Conservation (phyloP, 2,888 invertebrate species). For the Polymixis lichenea region DNA sequence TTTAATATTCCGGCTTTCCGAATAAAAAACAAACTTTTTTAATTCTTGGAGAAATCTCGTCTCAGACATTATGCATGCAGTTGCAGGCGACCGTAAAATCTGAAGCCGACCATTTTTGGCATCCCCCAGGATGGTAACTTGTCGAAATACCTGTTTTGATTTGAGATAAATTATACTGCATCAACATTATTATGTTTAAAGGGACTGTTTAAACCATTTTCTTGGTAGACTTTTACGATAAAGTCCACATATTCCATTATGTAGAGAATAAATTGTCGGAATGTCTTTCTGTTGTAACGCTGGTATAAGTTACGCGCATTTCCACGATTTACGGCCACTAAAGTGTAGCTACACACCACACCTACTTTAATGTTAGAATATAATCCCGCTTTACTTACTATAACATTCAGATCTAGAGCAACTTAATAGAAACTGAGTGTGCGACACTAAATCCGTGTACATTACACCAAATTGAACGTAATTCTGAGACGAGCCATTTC, state of each 20-base stretch:
- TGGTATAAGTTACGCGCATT: constrained; percentile 56
- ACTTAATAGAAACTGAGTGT: constrained; percentile 59
- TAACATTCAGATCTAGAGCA: constrained; percentile 65
- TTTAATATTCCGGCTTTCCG: constrained; percentile 22
- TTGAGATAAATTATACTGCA: constrained; percentile 52
- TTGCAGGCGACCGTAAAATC: constrained; percentile 62
- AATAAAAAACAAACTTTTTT: constrained; percentile 45
- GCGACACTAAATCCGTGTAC: constrained; percentile 55
- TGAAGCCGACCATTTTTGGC: constrained; percentile 57
- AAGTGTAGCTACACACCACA: constrained; percentile 53
- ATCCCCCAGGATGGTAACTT: constrained; percentile 48
- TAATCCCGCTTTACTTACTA: constrained; percentile 63
- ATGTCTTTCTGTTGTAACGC: constrained; percentile 52
- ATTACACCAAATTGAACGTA: constrained; percentile 58
- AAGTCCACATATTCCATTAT: constrained; percentile 47
- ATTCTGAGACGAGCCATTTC: constrained; percentile 50
- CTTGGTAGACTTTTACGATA: constrained; percentile 39
- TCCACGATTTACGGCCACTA: constrained; percentile 63
- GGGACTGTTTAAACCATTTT: constrained; percentile 40
- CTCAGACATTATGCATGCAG: constrained; percentile 60
- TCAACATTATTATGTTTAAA: constrained; percentile 22
- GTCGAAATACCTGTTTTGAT: constrained; percentile 58
- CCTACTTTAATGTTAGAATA: constrained; percentile 56
- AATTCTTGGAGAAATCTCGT: constrained; percentile 47
- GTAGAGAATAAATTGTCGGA: constrained; percentile 51